These are phyloP conservation scores for Caenorhabditis sp. DNA, from an alignment of 2,888 invertebrate species.

Conservation along the genomic window DNA sequence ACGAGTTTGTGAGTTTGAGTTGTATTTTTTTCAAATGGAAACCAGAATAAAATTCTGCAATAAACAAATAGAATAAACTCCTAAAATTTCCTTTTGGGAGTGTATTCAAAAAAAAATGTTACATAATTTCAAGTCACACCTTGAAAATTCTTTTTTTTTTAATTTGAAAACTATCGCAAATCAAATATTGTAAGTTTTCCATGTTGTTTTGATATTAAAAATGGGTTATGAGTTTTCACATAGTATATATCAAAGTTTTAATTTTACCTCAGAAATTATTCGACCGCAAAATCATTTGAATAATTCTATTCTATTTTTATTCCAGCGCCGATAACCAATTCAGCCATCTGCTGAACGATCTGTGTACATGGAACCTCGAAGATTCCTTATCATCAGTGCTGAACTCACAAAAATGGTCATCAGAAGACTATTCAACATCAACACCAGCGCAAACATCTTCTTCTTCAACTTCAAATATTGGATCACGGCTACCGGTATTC, in stretches of 20 bases:
- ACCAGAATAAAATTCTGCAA: not conserved
- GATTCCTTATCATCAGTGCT: conserved; percentile 12
- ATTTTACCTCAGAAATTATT: too few species aligned
- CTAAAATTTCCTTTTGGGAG: too few species aligned
- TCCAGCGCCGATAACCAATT: conserved; percentile 36
- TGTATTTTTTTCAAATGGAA: not conserved
- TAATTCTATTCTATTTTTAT: not conserved
- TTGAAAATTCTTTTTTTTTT: too few species aligned
- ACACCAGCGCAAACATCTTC: not conserved
- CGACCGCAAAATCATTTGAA: too few species aligned
- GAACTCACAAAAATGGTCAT: conserved; percentile 18
- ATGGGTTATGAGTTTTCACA: too few species aligned
- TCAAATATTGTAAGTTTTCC: too few species aligned
- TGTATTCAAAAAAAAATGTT: too few species aligned
- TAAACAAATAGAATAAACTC: too few species aligned
- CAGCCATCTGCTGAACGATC: conserved; percentile 45
- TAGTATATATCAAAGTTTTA: too few species aligned
- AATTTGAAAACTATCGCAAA: too few species aligned
- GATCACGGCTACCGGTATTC: conserved; percentile 53
- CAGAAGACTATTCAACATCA: not conserved
- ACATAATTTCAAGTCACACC: too few species aligned
- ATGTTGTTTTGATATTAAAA: too few species aligned
- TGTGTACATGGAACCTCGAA: conserved; percentile 32
- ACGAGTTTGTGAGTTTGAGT: conserved; percentile 25
- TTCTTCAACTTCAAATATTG: not conserved